Evolutionary conservation across 2,888 invertebrate genomes (phyloP).

Genomic region (Leucoma salicis): DNA sequence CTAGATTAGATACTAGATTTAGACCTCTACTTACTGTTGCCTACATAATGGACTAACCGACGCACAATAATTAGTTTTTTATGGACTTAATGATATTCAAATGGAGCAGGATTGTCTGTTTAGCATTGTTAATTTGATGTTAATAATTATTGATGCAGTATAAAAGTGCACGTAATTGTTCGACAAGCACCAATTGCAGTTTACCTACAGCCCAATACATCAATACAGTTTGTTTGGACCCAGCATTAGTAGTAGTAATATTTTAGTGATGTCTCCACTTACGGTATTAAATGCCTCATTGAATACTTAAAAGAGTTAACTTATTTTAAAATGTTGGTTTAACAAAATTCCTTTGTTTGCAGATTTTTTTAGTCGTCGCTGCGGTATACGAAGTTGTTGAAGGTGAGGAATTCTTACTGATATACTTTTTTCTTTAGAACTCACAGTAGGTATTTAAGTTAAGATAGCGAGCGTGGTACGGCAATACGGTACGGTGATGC

Average conservation of each 20-base stretch:
- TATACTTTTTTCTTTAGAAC: not conserved
- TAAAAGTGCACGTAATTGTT: constrained; percentile 68
- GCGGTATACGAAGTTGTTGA: constrained; percentile 66
- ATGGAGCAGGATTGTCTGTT: constrained; percentile 62
- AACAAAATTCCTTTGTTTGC: too few relatives aligned
- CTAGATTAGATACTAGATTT: too few relatives aligned
- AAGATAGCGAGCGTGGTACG: too few relatives aligned
- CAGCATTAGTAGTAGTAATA: constrained; percentile 38
- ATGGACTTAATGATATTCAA: constrained; percentile 71
- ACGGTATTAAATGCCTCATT: constrained; percentile 57
- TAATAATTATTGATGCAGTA: constrained; percentile 72
- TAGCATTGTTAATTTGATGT: constrained; percentile 76
- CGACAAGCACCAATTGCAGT: constrained; percentile 54
- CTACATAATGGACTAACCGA: constrained; percentile 31
- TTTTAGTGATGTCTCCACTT: constrained; percentile 64
- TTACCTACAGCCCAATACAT: too few relatives aligned
- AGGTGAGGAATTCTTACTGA: constrained; percentile 42
- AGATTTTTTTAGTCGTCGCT: constrained; percentile 75
- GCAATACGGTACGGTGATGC: too few relatives aligned
- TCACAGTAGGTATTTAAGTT: not conserved
- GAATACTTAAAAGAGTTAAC: too few relatives aligned
- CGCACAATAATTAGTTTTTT: constrained; percentile 43
- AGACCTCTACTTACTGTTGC: too few relatives aligned
- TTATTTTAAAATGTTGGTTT: too few relatives aligned
- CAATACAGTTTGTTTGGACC: constrained; percentile 54